Conservation (phyloP, 1,140 invertebrate species). For the Drosophila virilis region DNA sequence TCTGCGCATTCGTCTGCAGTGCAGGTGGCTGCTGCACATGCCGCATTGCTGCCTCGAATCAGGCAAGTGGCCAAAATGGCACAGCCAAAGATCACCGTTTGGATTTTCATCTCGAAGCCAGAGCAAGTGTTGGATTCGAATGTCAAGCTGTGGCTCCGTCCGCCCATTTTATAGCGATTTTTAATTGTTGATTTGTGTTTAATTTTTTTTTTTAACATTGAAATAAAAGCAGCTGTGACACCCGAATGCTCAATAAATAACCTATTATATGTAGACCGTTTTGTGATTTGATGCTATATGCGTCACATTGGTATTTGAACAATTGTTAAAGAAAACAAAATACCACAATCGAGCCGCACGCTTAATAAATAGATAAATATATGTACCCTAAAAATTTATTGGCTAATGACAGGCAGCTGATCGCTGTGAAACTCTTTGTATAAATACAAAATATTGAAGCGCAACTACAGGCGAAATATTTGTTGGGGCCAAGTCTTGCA, state of each 20-base stretch:
- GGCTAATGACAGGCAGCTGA: too few relatives aligned
- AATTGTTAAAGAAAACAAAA: slow-evolving; percentile 7
- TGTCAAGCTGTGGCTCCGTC: not conserved
- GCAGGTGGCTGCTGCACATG: not conserved
- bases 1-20: slow-evolving; percentile 1
- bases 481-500: too few relatives aligned
- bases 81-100: slow-evolving; percentile 16
- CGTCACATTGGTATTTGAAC: slow-evolving; percentile 5
- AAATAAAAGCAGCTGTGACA: not conserved
- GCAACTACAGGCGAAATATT: too few relatives aligned
- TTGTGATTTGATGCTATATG: not conserved
- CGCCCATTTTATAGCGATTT: slow-evolving; percentile 5
- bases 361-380: too few relatives aligned
- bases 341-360: not conserved
- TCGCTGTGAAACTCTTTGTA: too few relatives aligned
- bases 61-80: slow-evolving; percentile 9
- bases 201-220: not conserved
- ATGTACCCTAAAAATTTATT: too few relatives aligned
- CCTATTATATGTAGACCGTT: not conserved
- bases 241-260: not conserved
- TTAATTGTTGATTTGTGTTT: not conserved
- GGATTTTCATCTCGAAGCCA: slow-evolving; percentile 5
- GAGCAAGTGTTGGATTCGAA: not conserved
- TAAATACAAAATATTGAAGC: too few relatives aligned
- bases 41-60: not conserved